Evolutionary conservation across 2,888 invertebrate species (phyloP), one percentile per base, ranked within the genome.

Genomic region (Hypselothyrea guttata): DNA sequence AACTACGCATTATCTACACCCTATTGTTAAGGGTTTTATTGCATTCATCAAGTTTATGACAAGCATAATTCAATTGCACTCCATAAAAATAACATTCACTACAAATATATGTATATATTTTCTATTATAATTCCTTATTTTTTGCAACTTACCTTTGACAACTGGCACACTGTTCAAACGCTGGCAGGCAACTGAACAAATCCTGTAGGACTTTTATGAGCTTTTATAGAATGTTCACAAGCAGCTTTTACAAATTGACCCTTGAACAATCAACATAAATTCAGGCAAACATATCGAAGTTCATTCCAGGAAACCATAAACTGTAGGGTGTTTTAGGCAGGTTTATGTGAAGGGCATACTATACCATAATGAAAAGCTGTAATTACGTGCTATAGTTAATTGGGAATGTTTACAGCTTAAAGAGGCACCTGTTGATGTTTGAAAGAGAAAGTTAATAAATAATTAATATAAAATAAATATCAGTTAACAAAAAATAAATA

Each of bases 281-380:
- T 42, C 42, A 31, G 30, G 35, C 13, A 9, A 37, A 56, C 56
- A 40, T 48, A 34, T 44, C 7, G 31, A 16, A 52, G 33, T 28
- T 45, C 40, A 55, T 67, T 57, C 57, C 45, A 12, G 33, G 56
- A 38, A 73, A 34, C 38, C 56, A 54, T 61, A 52, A 65, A 70
- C 27, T 34, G 47, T 2, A 45, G 31, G 18, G 31, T n/a, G 15
- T 0, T 31, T 33, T 8, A 15, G 15, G 15, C 18, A 15, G 22
- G 15, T 53, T 53, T 46, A 53, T 13, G 31, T 15, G 41, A 8
- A 30, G 12, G 16, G 27, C 0, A 3, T 12, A 18, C 7, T 8
- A 16, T 12, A 28, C 7, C 15, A 7, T 22, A 27, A 5, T 2
- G 7, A 11, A 35, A 8, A 13, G 9, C 3, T 18, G 7, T 18